phyloP scores from a whole-genome alignment of 2,797 vertebrate genomes.

The Nothura maculosa region DNA sequence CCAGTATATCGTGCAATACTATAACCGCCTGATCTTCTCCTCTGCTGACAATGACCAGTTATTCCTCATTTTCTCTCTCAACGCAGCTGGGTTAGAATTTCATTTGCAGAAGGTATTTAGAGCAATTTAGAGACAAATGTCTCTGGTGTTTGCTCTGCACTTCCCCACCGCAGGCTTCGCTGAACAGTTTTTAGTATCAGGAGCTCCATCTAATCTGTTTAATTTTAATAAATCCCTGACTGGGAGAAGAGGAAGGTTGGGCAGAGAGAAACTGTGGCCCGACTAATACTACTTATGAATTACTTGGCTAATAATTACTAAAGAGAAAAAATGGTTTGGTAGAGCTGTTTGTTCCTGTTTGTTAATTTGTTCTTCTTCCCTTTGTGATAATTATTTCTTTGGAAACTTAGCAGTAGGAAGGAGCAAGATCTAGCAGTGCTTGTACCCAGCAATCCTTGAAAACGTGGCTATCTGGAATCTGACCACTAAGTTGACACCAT shows the following conservation, averaged over 20 bases:
- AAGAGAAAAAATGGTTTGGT: constrained; percentile 70
- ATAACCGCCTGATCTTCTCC: constrained; percentile 85
- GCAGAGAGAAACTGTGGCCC: constrained; percentile 71
- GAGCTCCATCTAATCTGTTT: constrained; percentile 86
- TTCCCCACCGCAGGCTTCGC: constrained; percentile 82
- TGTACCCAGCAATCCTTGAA: not conserved
- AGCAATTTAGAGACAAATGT: constrained; percentile 86
- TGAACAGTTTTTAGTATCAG: constrained; percentile 83
- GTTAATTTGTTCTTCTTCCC: constrained; percentile 58
- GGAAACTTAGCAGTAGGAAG: constrained; percentile 9
- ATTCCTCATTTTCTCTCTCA: constrained; percentile 83
- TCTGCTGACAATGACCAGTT: constrained; percentile 82
- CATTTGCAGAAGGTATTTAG: constrained; percentile 86
- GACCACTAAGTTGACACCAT: not conserved
- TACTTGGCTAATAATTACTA: constrained; percentile 76
- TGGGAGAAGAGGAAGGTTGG: constrained; percentile 77
- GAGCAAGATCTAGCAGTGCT: not conserved
- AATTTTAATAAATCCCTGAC: constrained; percentile 87
- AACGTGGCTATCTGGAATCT: not conserved
- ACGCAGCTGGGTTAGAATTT: constrained; percentile 83
- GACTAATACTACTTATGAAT: constrained; percentile 82
- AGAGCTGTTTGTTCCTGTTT: constrained; percentile 58
- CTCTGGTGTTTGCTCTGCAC: constrained; percentile 83
- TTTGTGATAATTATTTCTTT: constrained; percentile 63
- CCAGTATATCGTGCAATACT: constrained; percentile 85